A percentile compares a stretch with the other conserved stretches of the same genome.
phyloP scores from a whole-genome alignment of 2,113 vertebrate genomes.

The Phylloscopus whistleri region DNA sequence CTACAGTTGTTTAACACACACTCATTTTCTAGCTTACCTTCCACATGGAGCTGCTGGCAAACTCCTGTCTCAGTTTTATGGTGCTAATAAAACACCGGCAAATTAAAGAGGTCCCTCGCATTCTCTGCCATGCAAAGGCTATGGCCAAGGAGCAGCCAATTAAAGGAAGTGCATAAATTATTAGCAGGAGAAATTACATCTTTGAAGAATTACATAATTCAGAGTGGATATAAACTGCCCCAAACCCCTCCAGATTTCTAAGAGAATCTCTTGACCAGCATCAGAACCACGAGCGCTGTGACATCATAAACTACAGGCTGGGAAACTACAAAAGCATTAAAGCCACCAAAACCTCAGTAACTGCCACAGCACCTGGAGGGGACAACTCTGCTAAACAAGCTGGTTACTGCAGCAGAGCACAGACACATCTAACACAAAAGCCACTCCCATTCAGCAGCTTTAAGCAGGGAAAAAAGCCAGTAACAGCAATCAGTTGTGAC shows the following conservation, averaged over 20 bases:
- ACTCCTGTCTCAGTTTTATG: slow-evolving; percentile 28
- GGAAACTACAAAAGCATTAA: not conserved
- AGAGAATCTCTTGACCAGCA: not conserved
- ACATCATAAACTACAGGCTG: not conserved
- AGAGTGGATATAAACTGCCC: not conserved
- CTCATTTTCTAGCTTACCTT: not conserved
- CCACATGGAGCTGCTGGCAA: not conserved
- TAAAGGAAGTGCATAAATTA: not conserved
- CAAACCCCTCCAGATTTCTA: not conserved
- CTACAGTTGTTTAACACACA: not conserved
- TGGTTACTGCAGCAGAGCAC: not conserved
- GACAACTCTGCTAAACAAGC: not conserved
- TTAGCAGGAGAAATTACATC: not conserved
- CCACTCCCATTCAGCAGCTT: not conserved
- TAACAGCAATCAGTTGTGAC: not conserved
- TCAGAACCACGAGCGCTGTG: not conserved
- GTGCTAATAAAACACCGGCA: not conserved
- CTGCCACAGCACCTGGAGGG: not conserved
- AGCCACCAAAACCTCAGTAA: not conserved
- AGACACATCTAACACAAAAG: not conserved
- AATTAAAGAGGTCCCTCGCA: not conserved
- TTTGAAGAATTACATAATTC: not conserved
- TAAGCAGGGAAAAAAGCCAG: not conserved
- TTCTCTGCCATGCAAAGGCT: slow-evolving; percentile 16
- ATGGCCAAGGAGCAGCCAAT: slow-evolving; percentile 3